These are phyloP conservation scores for Salvator merianae DNA, from an alignment of 2,113 vertebrate genomes.

Conservation along the genomic window DNA sequence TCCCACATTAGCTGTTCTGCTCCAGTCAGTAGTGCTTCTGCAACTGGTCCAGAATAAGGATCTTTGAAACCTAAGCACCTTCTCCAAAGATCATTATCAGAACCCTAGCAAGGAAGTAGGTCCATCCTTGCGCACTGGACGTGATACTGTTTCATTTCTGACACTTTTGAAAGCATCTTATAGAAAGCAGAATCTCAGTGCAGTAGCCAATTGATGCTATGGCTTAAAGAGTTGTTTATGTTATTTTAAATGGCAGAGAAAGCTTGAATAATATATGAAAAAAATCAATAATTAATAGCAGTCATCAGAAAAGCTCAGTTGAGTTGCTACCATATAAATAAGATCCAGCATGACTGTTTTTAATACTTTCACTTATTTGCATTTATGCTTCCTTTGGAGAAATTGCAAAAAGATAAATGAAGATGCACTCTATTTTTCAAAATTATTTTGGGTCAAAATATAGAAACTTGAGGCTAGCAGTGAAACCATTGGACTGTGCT, in stretches of 20 bases:
- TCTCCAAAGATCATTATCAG: too few relatives aligned
- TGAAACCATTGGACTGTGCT: not conserved
- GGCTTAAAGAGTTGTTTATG: not conserved
- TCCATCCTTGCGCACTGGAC: too few relatives aligned
- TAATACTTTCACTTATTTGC: constrained; percentile 1
- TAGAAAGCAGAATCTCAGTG: not conserved
- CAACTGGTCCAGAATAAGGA: too few relatives aligned
- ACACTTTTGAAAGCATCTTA: not conserved
- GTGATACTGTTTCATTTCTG: too few relatives aligned
- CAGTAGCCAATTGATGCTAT: not conserved
- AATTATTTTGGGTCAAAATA: not conserved
- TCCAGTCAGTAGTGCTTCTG: too few relatives aligned
- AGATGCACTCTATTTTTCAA: not conserved
- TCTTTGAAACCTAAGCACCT: too few relatives aligned
- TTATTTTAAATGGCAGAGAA: constrained; percentile 13
- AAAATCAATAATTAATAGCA: constrained; percentile 49
- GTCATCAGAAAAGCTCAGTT: constrained; percentile 24
- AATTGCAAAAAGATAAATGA: not conserved
- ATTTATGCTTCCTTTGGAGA: not conserved
- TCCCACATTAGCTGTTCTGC: too few relatives aligned
- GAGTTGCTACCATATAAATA: constrained; percentile 27
- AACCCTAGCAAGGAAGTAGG: too few relatives aligned
- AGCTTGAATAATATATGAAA: constrained; percentile 42
- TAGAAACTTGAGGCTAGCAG: not conserved
- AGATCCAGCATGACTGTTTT: not conserved